Base-by-base conservation (phyloP, 2,888 invertebrate species). In the Hesperia comma region DNA sequence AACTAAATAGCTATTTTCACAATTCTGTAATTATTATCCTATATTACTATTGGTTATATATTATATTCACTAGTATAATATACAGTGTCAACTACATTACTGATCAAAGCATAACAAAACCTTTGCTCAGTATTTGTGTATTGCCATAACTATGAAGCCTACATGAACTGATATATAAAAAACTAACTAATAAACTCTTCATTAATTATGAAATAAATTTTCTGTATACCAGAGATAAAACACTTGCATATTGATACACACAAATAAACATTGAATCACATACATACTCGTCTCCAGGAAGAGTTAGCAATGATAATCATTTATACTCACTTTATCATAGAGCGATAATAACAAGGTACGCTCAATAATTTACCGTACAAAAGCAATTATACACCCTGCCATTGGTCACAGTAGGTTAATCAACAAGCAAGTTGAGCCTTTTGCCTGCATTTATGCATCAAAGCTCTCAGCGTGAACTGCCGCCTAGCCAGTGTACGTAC, bases 381-480 rank as follows among this genome's bases (percentile, higher is more conserved):
- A 61, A 61, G 40, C 61, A 40, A n/a, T 49, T 61, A 53, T 54
- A 54, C 19, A 51, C 32, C 10, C 37, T 56, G 33, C 49, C 7
- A 37, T 61, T 33, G 8, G 7, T 17, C 49, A 41, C 12, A 58
- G 15, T 26, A n/a, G 21, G 15, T 54, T 8, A 46, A 80, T 79
- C 94, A 96, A 84, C 96, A 95, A 61, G 96, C 95, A 69, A 97
- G 86, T 61, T 97, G 98, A 70, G 99, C 99, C 86, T 98, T 98
- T 85, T 98, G 97, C 80, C 99, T 95, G 89, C 99, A 99, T 88
- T 98, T 98, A 83, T 98, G 97, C 96, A 99, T 98, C 58, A 99
- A 92, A 56, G 99, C 99, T 70, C 99, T 94, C 69, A 99, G 93
- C 93, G 98, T 98, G 83, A 99, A 99, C 90, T 99, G 99, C 81